Base-by-base conservation (phyloP, 2,797 vertebrate species). In the Champsocephalus gunnari region DNA sequence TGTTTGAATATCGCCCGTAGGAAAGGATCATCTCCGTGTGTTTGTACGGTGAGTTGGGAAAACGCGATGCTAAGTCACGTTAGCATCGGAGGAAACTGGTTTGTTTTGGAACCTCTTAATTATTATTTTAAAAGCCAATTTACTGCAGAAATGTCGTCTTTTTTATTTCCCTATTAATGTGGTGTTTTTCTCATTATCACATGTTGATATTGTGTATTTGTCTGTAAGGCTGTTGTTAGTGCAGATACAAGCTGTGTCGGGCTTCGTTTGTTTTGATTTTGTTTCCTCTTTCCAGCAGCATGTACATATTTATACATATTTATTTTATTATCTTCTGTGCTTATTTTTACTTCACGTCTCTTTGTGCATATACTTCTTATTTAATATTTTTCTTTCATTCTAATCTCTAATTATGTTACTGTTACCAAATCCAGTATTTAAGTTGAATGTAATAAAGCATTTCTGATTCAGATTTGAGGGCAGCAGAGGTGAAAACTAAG, bases 201-300 rank as follows among this genome's bases (percentile, higher is more conserved):
- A 0, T 47, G 17, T 62, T 38, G 34, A 38, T 38, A 38, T 38
- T 38, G 7, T 38, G 34, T 2, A 38, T 38, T 38, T 38, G 34
- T 6, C 34, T 38, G 50, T 58, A 56, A 21, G 58, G 66, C 56
- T 49, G 2, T 47, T 74, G 56, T 41, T 75, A 79, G 3, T 92
- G 92, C 75, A 91, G 80, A 71, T 87, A 54, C 90, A 63, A 59
- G 64, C 16, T 51, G 92, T 92, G 90, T 90, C 91, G 89, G 88
- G 71, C 87, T 90, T 91, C 88, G 64, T 89, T 86, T 75, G 58
- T 88, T 85, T 85, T 43, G 5, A 54, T 49, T 47, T 41, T n/a
- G 3, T 70, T 66, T 65, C 44, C 34, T 38, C 34, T 38, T 38
- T 38, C 6, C 34, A 38, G 34, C 34, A 38, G 34, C 1, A 38